Evolutionary conservation across 2,113 vertebrate genomes (phyloP).

Genomic region (Polyodon spathula): DNA sequence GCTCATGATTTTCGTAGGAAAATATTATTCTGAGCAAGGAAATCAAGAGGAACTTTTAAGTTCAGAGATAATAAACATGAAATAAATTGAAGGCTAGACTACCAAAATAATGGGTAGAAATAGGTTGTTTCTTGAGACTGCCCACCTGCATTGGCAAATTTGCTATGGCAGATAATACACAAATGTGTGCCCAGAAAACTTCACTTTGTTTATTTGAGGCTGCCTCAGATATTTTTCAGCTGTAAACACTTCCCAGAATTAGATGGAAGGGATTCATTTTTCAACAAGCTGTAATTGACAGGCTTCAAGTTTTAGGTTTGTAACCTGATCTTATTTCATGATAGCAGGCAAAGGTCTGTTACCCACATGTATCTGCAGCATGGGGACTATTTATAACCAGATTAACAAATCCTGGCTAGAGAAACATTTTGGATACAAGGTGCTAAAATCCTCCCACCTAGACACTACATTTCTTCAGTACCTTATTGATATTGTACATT

Average conservation of each 20-base stretch:
- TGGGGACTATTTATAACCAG: neutral
- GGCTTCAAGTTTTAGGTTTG: neutral
- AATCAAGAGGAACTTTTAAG: too few relatives aligned
- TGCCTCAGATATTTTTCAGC: neutral
- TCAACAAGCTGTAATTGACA: neutral
- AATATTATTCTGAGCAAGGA: too few relatives aligned
- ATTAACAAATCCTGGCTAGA: neutral
- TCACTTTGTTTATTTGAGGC: too few relatives aligned
- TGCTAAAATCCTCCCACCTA: neutral
- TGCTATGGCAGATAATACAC: too few relatives aligned
- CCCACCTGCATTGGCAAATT: too few relatives aligned
- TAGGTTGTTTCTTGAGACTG: too few relatives aligned
- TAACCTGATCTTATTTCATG: conserved; percentile 5
- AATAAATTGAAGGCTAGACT: too few relatives aligned
- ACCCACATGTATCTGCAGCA: neutral
- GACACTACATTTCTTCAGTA: neutral
- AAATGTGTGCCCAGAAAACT: too few relatives aligned
- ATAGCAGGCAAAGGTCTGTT: neutral
- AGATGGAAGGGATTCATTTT: neutral
- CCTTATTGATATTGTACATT: neutral
- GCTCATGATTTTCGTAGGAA: too few relatives aligned
- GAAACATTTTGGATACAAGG: neutral
- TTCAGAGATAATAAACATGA: too few relatives aligned
- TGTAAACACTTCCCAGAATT: neutral
- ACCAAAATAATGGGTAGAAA: too few relatives aligned